Conservation (phyloP, 2,888 invertebrate species). For the Drosophila subsilvestris region DNA sequence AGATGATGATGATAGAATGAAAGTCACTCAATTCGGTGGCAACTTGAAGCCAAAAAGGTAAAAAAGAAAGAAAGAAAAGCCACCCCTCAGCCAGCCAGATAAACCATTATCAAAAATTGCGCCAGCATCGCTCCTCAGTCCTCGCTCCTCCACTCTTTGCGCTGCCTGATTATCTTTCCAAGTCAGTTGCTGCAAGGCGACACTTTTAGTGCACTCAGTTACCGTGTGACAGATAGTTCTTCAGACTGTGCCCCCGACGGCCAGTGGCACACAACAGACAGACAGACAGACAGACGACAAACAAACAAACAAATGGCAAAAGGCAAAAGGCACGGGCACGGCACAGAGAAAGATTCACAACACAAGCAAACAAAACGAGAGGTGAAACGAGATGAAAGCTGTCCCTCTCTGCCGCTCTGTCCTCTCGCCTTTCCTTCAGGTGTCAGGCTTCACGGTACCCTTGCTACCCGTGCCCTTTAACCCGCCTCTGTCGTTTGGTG, state of each 20-base stretch:
- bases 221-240: slow-evolving; percentile 50
- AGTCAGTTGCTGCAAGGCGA: slow-evolving; percentile 56
- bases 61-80: slow-evolving; percentile 9
- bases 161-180: slow-evolving; percentile 39
- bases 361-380: background rate
- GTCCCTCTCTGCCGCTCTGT: slow-evolving; percentile 1
- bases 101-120: slow-evolving; percentile 51
- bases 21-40: slow-evolving; percentile 57
- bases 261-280: slow-evolving; percentile 27
- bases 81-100: slow-evolving; percentile 51
- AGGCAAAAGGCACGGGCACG: background rate
- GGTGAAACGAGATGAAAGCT: background rate
- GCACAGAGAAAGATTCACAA: background rate
- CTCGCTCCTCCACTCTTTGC: background rate
- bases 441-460: background rate
- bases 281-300: slow-evolving; percentile 19
- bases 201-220: slow-evolving; percentile 54
- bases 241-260: slow-evolving; percentile 27
- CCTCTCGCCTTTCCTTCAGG: background rate
- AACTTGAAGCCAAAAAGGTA: slow-evolving; percentile 60
- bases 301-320: slow-evolving; percentile 8
- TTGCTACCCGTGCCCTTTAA: too few species aligned
- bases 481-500: background rate
- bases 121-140: slow-evolving; percentile 1
- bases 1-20: slow-evolving; percentile 19